phyloP scores from a whole-genome alignment of 2,888 invertebrate genomes.

The Sesia apiformis region DNA sequence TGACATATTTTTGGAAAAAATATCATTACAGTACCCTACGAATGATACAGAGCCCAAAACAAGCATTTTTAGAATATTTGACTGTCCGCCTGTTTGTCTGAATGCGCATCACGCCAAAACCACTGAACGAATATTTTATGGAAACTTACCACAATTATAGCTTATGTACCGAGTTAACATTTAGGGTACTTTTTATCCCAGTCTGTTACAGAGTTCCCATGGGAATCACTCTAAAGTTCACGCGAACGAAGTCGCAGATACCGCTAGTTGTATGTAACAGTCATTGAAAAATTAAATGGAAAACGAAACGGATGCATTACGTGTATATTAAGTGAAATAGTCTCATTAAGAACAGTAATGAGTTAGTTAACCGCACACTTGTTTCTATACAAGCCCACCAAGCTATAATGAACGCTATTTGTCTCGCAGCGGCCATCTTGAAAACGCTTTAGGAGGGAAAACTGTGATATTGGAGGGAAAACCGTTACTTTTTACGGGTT shows the following conservation, averaged over 20 bases:
- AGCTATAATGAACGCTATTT: conserved; percentile 16
- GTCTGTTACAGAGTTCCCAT: too few relatives aligned
- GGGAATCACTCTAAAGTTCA: too few relatives aligned
- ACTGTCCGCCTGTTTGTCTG: too few relatives aligned
- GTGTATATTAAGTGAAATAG: conserved; percentile 32
- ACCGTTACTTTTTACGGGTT: too few relatives aligned
- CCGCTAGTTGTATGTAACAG: not conserved
- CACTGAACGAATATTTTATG: too few relatives aligned
- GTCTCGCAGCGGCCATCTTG: conserved; percentile 5
- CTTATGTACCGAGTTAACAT: too few relatives aligned
- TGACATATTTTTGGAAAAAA: too few relatives aligned
- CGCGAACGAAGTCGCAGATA: not conserved
- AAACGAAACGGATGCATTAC: not conserved
- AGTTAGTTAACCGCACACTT: conserved; percentile 9
- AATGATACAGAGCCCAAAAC: not conserved
- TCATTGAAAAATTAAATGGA: not conserved
- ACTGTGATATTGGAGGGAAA: not conserved
- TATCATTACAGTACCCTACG: not conserved
- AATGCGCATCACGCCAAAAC: too few relatives aligned
- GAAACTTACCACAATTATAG: too few relatives aligned
- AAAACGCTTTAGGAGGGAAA: not conserved
- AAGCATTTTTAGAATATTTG: too few relatives aligned
- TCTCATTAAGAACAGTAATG: conserved; percentile 23
- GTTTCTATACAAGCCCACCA: conserved; percentile 27
- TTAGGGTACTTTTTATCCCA: too few relatives aligned